Base-by-base conservation (phyloP, 2,888 invertebrate genomes). In the Trisateles emortualis region DNA sequence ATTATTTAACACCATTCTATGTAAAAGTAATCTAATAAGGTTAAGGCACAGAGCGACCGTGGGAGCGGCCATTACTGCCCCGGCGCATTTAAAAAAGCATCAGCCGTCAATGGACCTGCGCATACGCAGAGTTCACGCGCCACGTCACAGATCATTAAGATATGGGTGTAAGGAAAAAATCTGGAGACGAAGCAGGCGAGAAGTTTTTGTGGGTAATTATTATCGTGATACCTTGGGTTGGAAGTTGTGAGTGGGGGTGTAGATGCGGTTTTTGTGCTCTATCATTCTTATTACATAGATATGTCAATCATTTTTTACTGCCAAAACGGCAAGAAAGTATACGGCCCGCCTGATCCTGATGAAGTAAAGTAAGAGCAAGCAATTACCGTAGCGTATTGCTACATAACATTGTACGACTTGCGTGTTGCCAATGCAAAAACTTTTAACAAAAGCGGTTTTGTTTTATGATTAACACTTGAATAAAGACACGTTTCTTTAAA, bases 41-140 rank as follows among this genome's bases (percentile, higher is more conserved):
- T 67, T 77, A 72, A 74, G 59, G 56, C 68, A 65, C 62, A 57
- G 56, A 52, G 43, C 57, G 61, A 67, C 74, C 82, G 84, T 86
- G 86, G 83, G 86, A 86, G 75, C 72, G 50, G 35, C 53, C 63
- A 59, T 68, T 71, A 68, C 50, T 54, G 63, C 72, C 70, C 55
- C 59, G 61, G 73, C 74, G 79, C 81, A 78, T 85, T 87, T 83
- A 86, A 84, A 86, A 87, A 76, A 74, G 78, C 87, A 87, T 86
- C 83, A 87, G 54, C 56, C 52, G 52, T 33, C 16, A 48, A 53
- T 47, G 47, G 14, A 39, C 35, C 24, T n/a, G 13, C 29, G 35
- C 42, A 43, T 39, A 29, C 40, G 39, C 9, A 35, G 32, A 49
- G 29, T 14, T 22, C 36, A 33, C 16, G 33, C 46, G 43, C 51